Evolutionary conservation across 2,113 vertebrate genomes (phyloP), one percentile per base, ranked within the genome.

Genomic region (Rhegmatorhina hoffmannsi): DNA sequence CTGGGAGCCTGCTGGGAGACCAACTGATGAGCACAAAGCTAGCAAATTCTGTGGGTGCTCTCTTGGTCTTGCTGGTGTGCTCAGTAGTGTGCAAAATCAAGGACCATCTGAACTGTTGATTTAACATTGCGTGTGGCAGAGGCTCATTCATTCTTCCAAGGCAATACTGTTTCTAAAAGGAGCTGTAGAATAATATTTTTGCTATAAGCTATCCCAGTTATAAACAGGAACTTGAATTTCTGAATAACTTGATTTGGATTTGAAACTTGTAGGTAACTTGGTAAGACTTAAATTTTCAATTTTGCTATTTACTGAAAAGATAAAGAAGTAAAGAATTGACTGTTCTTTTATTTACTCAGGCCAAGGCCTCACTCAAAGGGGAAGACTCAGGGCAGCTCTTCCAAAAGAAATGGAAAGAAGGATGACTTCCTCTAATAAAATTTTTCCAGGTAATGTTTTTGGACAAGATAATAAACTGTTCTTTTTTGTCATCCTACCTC

Each of bases 401-500:
- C n/a, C 77, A 75, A 80, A 85, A 90, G 47, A 91, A 90, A 66
- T 49, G 9, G 63, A 76, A 94, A 89, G 64, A 87, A 84, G n/a
- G 25, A 68, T 80, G 20, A 68, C 75, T 93, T 88, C 50, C n/a
- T 55, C 63, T 85, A 80, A 90, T 38, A 74, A 55, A 93, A 90
- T 88, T 92, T 86, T 90, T 55, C 72, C 74, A 70, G 31, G 47
- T 80, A 96, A 90, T 80, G 19, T 92, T 94, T 95, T 88, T 55
- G 64, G 79, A 59, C 50, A 94, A 52, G 75, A 88, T 77, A 91
- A 80, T 75, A 92, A 95, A 91, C 76, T 44, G 46, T 11, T 89
- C 44, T 72, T 87, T 94, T 69, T 89, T 92, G 84, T 92, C 72
- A 73, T 70, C 33, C 70, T 87, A 64, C 18, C 24, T 82, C 7